Percentiles rank a stretch among this genome's conserved stretches.
These are phyloP conservation scores for Protodeltote pygarga DNA, from an alignment of 2,888 invertebrate genomes.

Conservation along the genomic window DNA sequence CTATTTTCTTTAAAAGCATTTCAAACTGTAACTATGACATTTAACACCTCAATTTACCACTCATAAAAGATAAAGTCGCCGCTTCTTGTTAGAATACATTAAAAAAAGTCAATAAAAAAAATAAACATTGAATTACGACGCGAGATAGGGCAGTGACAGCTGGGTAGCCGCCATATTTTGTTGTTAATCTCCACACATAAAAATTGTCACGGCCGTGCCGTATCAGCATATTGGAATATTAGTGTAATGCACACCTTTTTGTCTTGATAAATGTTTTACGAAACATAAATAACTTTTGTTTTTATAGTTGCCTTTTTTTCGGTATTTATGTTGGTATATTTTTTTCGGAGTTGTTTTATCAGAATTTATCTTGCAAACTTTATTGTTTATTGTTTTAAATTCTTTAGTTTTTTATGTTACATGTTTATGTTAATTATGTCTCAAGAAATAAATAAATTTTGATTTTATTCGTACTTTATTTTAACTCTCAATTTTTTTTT, in stretches of 20 bases:
- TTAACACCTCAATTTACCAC: slow-evolving; percentile 70
- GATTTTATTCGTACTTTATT: neutral
- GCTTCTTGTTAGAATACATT: slow-evolving; percentile 58
- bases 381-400: slow-evolving; percentile 14
- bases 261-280: slow-evolving; percentile 49
- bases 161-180: slow-evolving; percentile 59
- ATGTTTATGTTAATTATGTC: slow-evolving; percentile 17
- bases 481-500: too few relatives aligned
- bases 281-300: slow-evolving; percentile 46
- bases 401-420: slow-evolving; percentile 8
- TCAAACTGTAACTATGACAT: slow-evolving; percentile 48
- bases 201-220: slow-evolving; percentile 56
- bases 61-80: slow-evolving; percentile 65
- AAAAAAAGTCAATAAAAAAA: slow-evolving; percentile 61
- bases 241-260: slow-evolving; percentile 51
- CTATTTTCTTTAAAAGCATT: slow-evolving; percentile 43
- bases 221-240: slow-evolving; percentile 59
- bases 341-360: slow-evolving; percentile 26
- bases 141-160: slow-evolving; percentile 66
- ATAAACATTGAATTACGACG: slow-evolving; percentile 66
- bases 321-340: slow-evolving; percentile 37
- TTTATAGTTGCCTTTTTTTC: slow-evolving; percentile 24
- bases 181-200: slow-evolving; percentile 60
- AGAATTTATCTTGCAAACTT: slow-evolving; percentile 30
- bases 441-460: too few relatives aligned